Evolutionary conservation across 1,140 invertebrate genomes (phyloP).

Genomic region (Neotoxoptera formosana): DNA sequence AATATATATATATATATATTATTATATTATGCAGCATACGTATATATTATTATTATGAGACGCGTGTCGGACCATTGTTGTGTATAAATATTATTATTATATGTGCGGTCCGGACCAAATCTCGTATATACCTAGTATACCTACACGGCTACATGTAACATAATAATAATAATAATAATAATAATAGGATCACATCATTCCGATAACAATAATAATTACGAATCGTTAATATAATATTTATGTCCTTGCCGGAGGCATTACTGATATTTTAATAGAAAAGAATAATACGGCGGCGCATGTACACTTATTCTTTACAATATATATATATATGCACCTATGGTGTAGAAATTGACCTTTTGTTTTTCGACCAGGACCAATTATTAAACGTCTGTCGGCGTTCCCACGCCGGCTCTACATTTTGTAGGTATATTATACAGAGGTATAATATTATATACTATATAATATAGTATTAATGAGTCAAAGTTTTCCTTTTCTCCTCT

Average conservation of each 20-base stretch:
- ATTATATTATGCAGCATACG: background rate
- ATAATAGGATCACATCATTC: background rate
- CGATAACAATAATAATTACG: slow-evolving; percentile 13
- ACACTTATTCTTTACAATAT: background rate
- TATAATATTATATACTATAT: background rate
- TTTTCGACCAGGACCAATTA: slow-evolving; percentile 25
- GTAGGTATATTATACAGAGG: background rate
- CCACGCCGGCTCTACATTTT: background rate
- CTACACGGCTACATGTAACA: background rate
- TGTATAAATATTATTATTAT: slow-evolving; percentile 8
- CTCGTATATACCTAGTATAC: background rate
- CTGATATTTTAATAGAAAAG: background rate
- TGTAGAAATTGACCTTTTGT: slow-evolving; percentile 33
- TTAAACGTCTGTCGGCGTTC: background rate
- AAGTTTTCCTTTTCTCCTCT: background rate
- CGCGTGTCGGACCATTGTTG: background rate
- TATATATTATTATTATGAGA: background rate
- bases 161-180: background rate
- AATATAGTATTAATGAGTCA: background rate
- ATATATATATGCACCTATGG: background rate
- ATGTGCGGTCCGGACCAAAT: background rate
- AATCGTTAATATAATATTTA: background rate
- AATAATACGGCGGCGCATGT: background rate
- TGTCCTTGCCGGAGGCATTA: background rate
- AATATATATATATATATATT: background rate